Conservation (phyloP, 2,797 vertebrate species). For the Monodelphis domestica region DNA sequence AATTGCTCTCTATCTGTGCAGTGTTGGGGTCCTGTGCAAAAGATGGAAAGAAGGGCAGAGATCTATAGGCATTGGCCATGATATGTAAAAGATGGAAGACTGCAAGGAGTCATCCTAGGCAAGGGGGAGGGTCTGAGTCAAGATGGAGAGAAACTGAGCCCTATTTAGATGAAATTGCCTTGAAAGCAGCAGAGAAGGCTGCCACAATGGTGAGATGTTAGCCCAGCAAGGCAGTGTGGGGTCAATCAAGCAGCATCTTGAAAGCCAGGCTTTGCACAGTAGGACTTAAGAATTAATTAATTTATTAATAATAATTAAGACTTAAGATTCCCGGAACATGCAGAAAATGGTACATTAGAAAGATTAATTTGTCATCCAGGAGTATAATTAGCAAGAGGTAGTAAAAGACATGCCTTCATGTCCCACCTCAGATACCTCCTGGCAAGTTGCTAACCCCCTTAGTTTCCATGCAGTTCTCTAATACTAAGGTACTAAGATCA, state of each 20-base stretch:
- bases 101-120: background rate
- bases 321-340: background rate
- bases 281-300: background rate
- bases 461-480: no score
- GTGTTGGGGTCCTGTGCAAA: background rate
- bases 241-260: conserved; percentile 19
- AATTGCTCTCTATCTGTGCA: background rate
- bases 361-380: background rate
- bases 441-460: background rate
- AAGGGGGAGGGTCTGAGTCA: background rate
- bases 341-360: background rate
- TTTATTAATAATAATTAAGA: no score
- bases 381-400: background rate
- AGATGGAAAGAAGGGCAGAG: background rate
- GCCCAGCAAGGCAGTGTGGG: conserved; percentile 57
- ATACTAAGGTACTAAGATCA: no score
- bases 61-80: background rate
- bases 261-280: background rate
- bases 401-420: background rate
- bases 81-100: background rate
- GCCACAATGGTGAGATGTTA: conserved; percentile 33
- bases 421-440: background rate
- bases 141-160: background rate
- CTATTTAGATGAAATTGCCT: background rate
- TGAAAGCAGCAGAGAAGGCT: background rate